A percentile compares a stretch with the other conserved stretches of the same genome.
Conservation (phyloP, 2,113 vertebrate genomes). For the Cairina moschata region DNA sequence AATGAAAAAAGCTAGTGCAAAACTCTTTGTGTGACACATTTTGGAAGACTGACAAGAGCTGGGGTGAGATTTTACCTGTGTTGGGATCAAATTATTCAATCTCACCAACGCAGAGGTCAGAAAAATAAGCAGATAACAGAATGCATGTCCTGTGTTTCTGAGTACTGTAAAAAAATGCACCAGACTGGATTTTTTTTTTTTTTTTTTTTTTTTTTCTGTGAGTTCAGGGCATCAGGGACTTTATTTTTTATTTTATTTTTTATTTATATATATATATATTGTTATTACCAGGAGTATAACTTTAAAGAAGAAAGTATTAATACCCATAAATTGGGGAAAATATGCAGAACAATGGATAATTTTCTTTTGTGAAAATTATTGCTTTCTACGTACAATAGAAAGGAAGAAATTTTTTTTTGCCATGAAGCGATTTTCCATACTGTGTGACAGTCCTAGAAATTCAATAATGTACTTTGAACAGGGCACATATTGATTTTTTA, state of each 20-base stretch:
- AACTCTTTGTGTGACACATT: not conserved
- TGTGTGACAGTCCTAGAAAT: not conserved
- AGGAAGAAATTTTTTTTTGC: not conserved
- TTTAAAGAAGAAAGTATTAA: not conserved
- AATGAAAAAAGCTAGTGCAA: not conserved
- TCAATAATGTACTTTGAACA: no score
- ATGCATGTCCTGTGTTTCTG: not conserved
- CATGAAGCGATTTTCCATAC: not conserved
- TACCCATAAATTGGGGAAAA: not conserved
- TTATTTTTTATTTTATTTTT: not conserved
- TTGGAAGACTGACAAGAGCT: not conserved
- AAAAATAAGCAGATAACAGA: not conserved
- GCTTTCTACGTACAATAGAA: not conserved
- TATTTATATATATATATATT: not conserved
- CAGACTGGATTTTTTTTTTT: not conserved
- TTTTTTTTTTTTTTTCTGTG: not conserved
- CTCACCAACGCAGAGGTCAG: rapidly evolving
- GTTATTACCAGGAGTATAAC: not conserved
- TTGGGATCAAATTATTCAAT: not conserved
- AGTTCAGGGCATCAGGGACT: not conserved
- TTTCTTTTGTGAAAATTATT: not conserved
- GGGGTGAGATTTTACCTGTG: not conserved
- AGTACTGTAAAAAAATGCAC: not conserved
- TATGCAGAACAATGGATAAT: not conserved
- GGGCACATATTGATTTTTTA: no score